phyloP scores from a whole-genome alignment of 2,797 vertebrate species.

The Chromis chromis region DNA sequence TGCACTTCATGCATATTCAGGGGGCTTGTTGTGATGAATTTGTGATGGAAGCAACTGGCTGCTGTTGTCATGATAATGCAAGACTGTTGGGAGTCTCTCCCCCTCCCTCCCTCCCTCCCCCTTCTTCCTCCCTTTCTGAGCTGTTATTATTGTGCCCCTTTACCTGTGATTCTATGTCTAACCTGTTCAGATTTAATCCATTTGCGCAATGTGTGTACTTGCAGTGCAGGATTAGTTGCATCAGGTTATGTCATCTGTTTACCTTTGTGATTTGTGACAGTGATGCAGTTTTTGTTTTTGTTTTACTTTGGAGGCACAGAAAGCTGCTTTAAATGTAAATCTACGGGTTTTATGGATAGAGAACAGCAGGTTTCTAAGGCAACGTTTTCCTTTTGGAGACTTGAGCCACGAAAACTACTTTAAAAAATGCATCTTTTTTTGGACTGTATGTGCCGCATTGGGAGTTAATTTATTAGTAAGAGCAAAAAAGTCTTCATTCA shows the following conservation, averaged over 20 bases:
- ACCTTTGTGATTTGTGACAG: slow-evolving; percentile 1
- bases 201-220: slow-evolving; percentile 55
- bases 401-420: too few relatives aligned
- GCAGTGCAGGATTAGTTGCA: slow-evolving; percentile 33
- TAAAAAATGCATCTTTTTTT: too few relatives aligned
- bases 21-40: slow-evolving; percentile 50
- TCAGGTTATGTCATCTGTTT: slow-evolving; percentile 38
- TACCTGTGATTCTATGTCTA: slow-evolving; percentile 63
- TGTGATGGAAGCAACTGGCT: slow-evolving; percentile 57
- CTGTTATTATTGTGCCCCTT: slow-evolving; percentile 65
- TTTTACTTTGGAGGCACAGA: slow-evolving; percentile 4
- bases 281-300: slow-evolving; percentile 1
- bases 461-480: neutral
- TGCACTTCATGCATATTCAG: slow-evolving; percentile 64
- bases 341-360: neutral
- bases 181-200: slow-evolving; percentile 60
- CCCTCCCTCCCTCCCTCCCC: neutral
- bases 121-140: slow-evolving; percentile 6
- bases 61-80: slow-evolving; percentile 78
- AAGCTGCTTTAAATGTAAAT: slow-evolving; percentile 10
- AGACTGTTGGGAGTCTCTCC: slow-evolving; percentile 51
- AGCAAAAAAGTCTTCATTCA: slow-evolving; percentile 16
- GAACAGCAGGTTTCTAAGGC: neutral
- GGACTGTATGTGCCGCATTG: too few relatives aligned
- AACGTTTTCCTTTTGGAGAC: too few relatives aligned